Percentiles rank a stretch among this genome's conserved stretches.
Conservation (phyloP, 2,797 vertebrate species). For the Enteromius radiatus region DNA sequence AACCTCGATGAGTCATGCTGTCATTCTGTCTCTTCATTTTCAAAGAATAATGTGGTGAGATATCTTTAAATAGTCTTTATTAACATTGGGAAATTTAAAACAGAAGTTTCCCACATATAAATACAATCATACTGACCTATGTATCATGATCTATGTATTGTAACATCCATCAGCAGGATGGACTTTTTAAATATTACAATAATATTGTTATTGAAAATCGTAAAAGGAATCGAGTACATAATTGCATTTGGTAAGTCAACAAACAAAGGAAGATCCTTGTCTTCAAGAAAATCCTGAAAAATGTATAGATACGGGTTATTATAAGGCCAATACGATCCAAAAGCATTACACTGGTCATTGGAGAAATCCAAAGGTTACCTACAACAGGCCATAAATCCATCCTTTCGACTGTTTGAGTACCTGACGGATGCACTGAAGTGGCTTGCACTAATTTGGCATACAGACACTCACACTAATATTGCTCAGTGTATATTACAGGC, state of each 20-base stretch:
- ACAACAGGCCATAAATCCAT: conserved; percentile 43
- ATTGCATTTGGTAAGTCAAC: conserved; percentile 56
- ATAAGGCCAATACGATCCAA: conserved; percentile 51
- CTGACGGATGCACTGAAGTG: conserved; percentile 58
- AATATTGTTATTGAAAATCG: conserved; percentile 44
- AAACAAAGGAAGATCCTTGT: conserved; percentile 44
- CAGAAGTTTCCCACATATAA: conserved; percentile 53
- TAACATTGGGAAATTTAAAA: conserved; percentile 56
- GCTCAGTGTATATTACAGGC: conserved; percentile 64
- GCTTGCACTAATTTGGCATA: conserved; percentile 23
- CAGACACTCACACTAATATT: conserved; percentile 60
- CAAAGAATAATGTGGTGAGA: conserved; percentile 32
- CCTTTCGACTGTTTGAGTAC: conserved; percentile 56
- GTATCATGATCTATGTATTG: conserved; percentile 42
- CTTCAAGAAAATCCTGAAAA: conserved; percentile 48
- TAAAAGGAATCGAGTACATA: conserved; percentile 50
- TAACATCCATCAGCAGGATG: conserved; percentile 50
- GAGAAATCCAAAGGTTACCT: conserved; percentile 45
- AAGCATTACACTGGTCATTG: conserved; percentile 49
- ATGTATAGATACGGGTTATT: conserved; percentile 40
- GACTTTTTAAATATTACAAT: conserved; percentile 53
- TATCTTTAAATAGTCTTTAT: conserved; percentile 57
- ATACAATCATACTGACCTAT: conserved; percentile 59
- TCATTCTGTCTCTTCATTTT: conserved; percentile 15
- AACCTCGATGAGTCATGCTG: conserved; percentile 15